phyloP scores from a whole-genome alignment of 1,140 invertebrate genomes.

The Helicoverpa armigera region DNA sequence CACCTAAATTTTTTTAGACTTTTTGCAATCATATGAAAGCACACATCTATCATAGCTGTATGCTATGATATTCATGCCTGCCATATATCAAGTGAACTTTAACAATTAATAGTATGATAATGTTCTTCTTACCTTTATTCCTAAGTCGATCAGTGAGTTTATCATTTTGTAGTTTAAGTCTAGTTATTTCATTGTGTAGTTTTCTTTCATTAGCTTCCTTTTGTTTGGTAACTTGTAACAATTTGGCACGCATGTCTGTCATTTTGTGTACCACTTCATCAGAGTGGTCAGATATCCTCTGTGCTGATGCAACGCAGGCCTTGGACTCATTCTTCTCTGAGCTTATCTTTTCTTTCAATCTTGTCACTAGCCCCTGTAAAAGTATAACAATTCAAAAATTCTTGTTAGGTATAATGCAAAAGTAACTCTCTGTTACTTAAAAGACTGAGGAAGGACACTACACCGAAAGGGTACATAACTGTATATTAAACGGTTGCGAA shows the following conservation, averaged over 20 bases:
- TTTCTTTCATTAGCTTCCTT: slow-evolving; percentile 74
- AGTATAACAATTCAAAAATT: background rate
- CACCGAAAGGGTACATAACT: too few relatives aligned
- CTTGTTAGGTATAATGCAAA: background rate
- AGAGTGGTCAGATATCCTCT: slow-evolving; percentile 75
- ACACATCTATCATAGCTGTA: too few relatives aligned
- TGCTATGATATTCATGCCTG: too few relatives aligned
- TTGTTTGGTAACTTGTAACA: slow-evolving; percentile 74
- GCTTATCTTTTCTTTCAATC: slow-evolving; percentile 73
- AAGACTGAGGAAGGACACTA: too few relatives aligned
- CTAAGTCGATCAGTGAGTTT: slow-evolving; percentile 73
- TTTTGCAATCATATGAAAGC: too few relatives aligned
- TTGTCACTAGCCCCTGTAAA: slow-evolving; percentile 64
- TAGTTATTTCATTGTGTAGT: slow-evolving; percentile 72
- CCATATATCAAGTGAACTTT: too few relatives aligned
- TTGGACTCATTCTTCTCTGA: slow-evolving; percentile 78
- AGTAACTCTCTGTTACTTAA: too few relatives aligned
- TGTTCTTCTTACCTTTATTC: slow-evolving; percentile 67
- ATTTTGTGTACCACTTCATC: slow-evolving; percentile 70
- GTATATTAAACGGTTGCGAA: too few relatives aligned
- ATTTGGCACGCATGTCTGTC: slow-evolving; percentile 67
- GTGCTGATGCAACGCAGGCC: slow-evolving; percentile 79
- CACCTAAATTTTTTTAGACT: too few relatives aligned
- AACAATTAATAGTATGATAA: too few relatives aligned
- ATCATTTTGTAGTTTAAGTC: slow-evolving; percentile 74